Base-by-base conservation (phyloP, 2,888 invertebrate species). In the Drosophila peninsularis region DNA sequence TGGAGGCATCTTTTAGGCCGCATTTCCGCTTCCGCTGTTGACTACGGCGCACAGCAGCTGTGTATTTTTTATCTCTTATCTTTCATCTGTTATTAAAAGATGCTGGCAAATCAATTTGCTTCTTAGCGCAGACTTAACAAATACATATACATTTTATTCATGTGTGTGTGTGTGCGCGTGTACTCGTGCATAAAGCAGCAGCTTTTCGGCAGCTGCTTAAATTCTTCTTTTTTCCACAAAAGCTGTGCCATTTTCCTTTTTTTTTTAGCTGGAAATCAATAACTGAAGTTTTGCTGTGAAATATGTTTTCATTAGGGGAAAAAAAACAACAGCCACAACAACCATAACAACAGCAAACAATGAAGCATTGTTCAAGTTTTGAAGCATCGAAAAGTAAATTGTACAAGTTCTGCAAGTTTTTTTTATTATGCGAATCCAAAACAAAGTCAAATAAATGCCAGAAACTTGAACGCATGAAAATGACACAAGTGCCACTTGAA, bases 51-150 rank as follows among this genome's bases (percentile, higher is more conserved):
- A 62, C 45, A 56, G 39, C 44, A 27, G 60, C 39, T 73, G 45
- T 47, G 56, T 42, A 39, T 60, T 47, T 47, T 47, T 53, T n/a
- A 3, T 24, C 2, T 24, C 24, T 34, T 47, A 24, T 58, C 54
- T 45, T 17, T 47, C 14, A n/a, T 36, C 39, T 50, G 37, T 50
- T 70, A 63, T 63, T 57, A 71, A 57, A 67, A 67, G 47, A 10
- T 14, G 34, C 60, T 52, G n/a, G 32, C 78, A 75, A 78, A 82
- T 88, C 80, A 88, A 82, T 88, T 73, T 79, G 69, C 62, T 70
- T 32, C 39, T 81, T 44, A 69, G 64, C 66, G 76, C 69, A 72
- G 70, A 73, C 82, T 81, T 62, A 70, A 24, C 53, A 19, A 6
- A 21, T 7, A 19, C 24, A 24, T 5, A 3, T 2, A 41, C 19